A percentile compares a stretch with the other conserved stretches of the same genome.
phyloP scores from a whole-genome alignment of 2,797 vertebrate species.

The Thunnus albacares region DNA sequence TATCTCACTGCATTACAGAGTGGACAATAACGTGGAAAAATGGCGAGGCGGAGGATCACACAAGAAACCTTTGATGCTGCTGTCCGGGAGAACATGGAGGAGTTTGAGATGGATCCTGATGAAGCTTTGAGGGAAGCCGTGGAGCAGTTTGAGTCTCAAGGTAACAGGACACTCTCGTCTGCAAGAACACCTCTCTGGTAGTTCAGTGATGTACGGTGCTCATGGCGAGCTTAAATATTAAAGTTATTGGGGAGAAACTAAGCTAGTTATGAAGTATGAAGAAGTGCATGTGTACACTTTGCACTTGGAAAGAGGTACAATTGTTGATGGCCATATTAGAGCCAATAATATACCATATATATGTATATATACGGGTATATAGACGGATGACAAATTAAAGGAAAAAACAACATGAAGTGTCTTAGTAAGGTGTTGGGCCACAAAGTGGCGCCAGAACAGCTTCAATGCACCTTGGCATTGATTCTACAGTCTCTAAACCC shows the following conservation, averaged over 20 bases:
- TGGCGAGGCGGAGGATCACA: constrained; percentile 91
- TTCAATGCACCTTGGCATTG: too few species aligned
- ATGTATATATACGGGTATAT: too few species aligned
- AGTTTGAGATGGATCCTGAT: constrained; percentile 92
- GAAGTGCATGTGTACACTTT: not conserved
- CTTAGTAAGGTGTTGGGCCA: too few species aligned
- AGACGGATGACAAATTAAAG: too few species aligned
- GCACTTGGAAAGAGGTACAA: too few species aligned
- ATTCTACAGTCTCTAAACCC: too few species aligned
- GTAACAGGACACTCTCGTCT: constrained; percentile 73
- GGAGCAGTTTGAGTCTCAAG: constrained; percentile 96
- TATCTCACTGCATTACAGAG: constrained; percentile 15
- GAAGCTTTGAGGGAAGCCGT: constrained; percentile 93
- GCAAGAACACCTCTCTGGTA: not conserved
- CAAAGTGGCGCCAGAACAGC: too few species aligned
- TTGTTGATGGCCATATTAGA: not conserved
- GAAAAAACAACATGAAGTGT: too few species aligned
- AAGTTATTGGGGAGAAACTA: not conserved
- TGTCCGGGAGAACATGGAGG: constrained; percentile 92
- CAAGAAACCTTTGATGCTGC: constrained; percentile 96
- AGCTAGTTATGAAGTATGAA: not conserved
- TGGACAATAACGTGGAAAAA: constrained; percentile 59
- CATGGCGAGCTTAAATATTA: not conserved
- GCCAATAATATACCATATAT: too few species aligned
- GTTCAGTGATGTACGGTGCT: not conserved